Evolutionary conservation across 2,888 invertebrate genomes (phyloP).

Genomic region (Thumatha senex): DNA sequence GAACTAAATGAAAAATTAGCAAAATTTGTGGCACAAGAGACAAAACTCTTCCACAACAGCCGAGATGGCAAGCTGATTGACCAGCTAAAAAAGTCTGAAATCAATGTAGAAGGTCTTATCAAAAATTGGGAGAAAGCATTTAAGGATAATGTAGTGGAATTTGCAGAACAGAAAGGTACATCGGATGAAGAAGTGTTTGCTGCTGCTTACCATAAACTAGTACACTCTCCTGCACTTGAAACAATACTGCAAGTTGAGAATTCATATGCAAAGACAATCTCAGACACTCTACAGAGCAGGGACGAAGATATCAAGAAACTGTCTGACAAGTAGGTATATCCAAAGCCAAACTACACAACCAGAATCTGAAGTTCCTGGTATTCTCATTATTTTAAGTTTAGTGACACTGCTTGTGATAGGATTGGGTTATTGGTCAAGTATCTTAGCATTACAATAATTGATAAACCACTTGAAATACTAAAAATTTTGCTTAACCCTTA

Average conservation of each 20-base stretch:
- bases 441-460: not conserved
- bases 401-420: too few relatives aligned
- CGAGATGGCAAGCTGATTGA: conserved; percentile 85
- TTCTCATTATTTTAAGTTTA: too few relatives aligned
- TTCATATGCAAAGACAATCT: conserved; percentile 91
- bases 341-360: too few relatives aligned
- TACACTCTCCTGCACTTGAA: conserved; percentile 94
- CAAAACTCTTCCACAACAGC: conserved; percentile 86
- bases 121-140: conserved; percentile 92
- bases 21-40: conserved; percentile 86
- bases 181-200: conserved; percentile 94
- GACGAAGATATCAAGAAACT: conserved; percentile 88
- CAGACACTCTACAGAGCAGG: conserved; percentile 88
- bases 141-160: conserved; percentile 92
- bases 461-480: not conserved
- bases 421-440: too few relatives aligned
- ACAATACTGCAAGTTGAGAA: conserved; percentile 95
- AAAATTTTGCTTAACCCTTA: too few relatives aligned
- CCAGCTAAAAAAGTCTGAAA: conserved; percentile 84
- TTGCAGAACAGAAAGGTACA: conserved; percentile 90
- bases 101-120: conserved; percentile 89
- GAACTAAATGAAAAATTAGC: conserved; percentile 84
- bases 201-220: conserved; percentile 91
- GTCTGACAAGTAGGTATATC: conserved; percentile 81
- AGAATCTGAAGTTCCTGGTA: too few relatives aligned